Conservation (phyloP, 2,888 invertebrate species). For the Bibio marci region DNA sequence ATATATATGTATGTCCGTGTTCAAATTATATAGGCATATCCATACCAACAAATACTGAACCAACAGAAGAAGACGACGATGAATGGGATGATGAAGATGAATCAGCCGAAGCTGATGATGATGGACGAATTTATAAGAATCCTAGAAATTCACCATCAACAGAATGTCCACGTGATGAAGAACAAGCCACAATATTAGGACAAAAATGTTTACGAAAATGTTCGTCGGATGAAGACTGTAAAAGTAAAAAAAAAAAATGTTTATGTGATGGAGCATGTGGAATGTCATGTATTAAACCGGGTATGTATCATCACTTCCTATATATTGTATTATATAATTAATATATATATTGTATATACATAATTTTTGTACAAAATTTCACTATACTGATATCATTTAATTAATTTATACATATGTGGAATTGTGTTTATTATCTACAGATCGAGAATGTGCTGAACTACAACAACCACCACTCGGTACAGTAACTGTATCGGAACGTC, state of each 20-base stretch:
- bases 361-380: too few relatives aligned
- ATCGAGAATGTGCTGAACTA: conserved; percentile 72
- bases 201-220: conserved; percentile 86
- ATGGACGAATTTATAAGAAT: conserved; percentile 71
- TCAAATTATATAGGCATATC: conserved; percentile 10
- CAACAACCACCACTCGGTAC: conserved; percentile 61
- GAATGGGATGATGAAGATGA: conserved; percentile 35
- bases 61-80: conserved; percentile 34
- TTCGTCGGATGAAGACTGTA: conserved; percentile 86
- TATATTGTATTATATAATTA: too few relatives aligned
- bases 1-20: too few relatives aligned
- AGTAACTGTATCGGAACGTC: conserved; percentile 55
- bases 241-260: conserved; percentile 91
- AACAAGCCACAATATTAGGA: conserved; percentile 63
- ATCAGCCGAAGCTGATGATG: conserved; percentile 51
- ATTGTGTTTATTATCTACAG: too few relatives aligned
- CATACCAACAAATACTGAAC: conserved; percentile 12
- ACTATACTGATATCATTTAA: too few relatives aligned
- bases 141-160: conserved; percentile 76
- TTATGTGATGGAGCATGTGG: conserved; percentile 94
- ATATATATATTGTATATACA: too few relatives aligned
- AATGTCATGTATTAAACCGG: conserved; percentile 93
- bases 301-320: too few relatives aligned
- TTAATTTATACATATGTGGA: not conserved
- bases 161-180: conserved; percentile 70